phyloP scores from a whole-genome alignment of 35 echinoderm and acorn worm genomes.

The Eucidaris tribuloides region DNA sequence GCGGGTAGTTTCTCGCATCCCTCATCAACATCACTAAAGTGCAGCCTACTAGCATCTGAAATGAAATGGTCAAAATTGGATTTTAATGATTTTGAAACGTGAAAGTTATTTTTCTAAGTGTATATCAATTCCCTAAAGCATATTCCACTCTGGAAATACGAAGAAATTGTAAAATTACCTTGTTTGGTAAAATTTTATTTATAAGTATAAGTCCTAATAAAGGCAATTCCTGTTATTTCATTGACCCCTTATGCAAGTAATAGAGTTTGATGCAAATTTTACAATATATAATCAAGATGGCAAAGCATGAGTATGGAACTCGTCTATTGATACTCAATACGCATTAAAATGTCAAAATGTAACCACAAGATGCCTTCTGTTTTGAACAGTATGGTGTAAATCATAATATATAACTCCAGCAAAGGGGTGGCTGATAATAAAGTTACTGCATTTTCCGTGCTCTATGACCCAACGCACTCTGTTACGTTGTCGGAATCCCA shows the following conservation, averaged over 20 bases:
- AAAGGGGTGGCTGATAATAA: not conserved
- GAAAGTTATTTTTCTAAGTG: not conserved
- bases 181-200: not conserved
- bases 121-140: not conserved
- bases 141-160: not conserved
- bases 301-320: not conserved
- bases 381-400: not conserved
- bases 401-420: not conserved
- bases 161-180: not conserved
- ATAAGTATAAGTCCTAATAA: not conserved
- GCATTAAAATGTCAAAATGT: not conserved
- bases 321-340: not conserved
- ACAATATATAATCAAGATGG: not conserved
- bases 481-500: slow-evolving; percentile 61
- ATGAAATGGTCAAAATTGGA: slow-evolving; percentile 22
- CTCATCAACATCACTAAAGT: slow-evolving; percentile 26
- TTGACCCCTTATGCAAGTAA: not conserved
- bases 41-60: not conserved
- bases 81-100: not conserved
- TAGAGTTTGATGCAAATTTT: not conserved
- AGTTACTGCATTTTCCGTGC: not conserved
- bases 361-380: not conserved
- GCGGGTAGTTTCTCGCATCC: slow-evolving; percentile 27
- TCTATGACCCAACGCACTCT: slow-evolving; percentile 23
- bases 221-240: not conserved